phyloP scores from a whole-genome alignment of 2,888 invertebrate genomes.

The Microchrysa polita region DNA sequence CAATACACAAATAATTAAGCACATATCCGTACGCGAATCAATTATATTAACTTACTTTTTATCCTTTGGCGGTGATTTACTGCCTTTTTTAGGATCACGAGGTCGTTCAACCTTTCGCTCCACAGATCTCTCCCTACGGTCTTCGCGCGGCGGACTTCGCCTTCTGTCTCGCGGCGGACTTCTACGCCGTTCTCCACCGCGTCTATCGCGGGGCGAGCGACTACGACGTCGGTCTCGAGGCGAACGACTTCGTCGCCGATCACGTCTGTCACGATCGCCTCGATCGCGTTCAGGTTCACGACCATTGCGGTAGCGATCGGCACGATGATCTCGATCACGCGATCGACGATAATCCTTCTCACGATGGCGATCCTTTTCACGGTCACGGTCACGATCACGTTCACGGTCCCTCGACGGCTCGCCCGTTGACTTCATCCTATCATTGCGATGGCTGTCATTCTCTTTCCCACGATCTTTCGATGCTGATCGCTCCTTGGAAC shows the following conservation, averaged over 20 bases:
- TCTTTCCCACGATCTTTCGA: slow-evolving; percentile 63
- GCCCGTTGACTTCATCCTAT: slow-evolving; percentile 56
- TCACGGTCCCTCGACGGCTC: slow-evolving; percentile 31
- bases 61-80: slow-evolving; percentile 55
- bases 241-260: slow-evolving; percentile 56
- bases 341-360: slow-evolving; percentile 52
- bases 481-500: slow-evolving; percentile 52
- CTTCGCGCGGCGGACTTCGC: slow-evolving; percentile 58
- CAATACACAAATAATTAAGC: background rate
- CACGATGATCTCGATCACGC: slow-evolving; percentile 54
- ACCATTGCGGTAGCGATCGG: slow-evolving; percentile 53
- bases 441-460: slow-evolving; percentile 58
- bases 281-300: slow-evolving; percentile 53
- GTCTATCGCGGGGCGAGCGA: slow-evolving; percentile 52
- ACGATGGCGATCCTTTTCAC: slow-evolving; percentile 47
- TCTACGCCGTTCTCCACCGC: slow-evolving; percentile 51
- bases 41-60: slow-evolving; percentile 47
- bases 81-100: slow-evolving; percentile 32
- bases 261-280: slow-evolving; percentile 60
- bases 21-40: background rate
- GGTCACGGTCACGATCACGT: slow-evolving; percentile 13
- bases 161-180: slow-evolving; percentile 49
- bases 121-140: slow-evolving; percentile 50
- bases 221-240: slow-evolving; percentile 55
- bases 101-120: slow-evolving; percentile 48